Percentiles rank a stretch among this genome's conserved stretches.
Evolutionary conservation across 2,888 invertebrate species (phyloP).

Genomic region (Apotomis turbidana): DNA sequence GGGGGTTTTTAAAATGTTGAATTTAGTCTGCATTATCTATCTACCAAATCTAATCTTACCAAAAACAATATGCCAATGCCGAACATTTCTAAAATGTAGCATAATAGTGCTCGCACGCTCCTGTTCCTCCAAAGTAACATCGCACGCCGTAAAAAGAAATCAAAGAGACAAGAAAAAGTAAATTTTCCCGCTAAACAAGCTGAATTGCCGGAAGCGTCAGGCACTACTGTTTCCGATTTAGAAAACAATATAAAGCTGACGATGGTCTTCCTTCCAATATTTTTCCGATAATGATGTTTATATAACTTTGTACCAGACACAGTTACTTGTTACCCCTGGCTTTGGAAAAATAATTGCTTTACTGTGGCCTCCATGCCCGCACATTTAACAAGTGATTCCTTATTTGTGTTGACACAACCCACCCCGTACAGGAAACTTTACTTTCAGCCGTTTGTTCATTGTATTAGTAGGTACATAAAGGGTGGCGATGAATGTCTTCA

Average conservation of each 20-base stretch:
- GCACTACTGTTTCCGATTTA: slow-evolving; percentile 74
- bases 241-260: slow-evolving; percentile 76
- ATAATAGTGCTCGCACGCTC: neutral
- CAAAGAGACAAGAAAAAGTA: slow-evolving; percentile 57
- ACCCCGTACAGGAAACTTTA: slow-evolving; percentile 8
- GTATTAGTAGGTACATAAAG: neutral
- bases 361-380: slow-evolving; percentile 26
- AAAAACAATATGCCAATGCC: neutral
- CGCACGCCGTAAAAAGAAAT: slow-evolving; percentile 53
- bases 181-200: slow-evolving; percentile 70
- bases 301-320: slow-evolving; percentile 60
- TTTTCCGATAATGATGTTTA: slow-evolving; percentile 71
- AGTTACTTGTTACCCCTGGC: slow-evolving; percentile 43
- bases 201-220: slow-evolving; percentile 71
- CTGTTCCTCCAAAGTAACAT: slow-evolving; percentile 17
- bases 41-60: neutral
- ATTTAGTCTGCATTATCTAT: too few relatives aligned
- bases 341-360: slow-evolving; percentile 32
- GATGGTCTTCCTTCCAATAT: slow-evolving; percentile 67
- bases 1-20: too few relatives aligned
- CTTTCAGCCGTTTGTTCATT: slow-evolving; percentile 15
- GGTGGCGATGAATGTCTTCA: neutral
- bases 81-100: slow-evolving; percentile 4
- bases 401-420: slow-evolving; percentile 22
- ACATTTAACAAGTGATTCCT: slow-evolving; percentile 22